phyloP scores from a whole-genome alignment of 1,140 invertebrate species.

The Limonius californicus region DNA sequence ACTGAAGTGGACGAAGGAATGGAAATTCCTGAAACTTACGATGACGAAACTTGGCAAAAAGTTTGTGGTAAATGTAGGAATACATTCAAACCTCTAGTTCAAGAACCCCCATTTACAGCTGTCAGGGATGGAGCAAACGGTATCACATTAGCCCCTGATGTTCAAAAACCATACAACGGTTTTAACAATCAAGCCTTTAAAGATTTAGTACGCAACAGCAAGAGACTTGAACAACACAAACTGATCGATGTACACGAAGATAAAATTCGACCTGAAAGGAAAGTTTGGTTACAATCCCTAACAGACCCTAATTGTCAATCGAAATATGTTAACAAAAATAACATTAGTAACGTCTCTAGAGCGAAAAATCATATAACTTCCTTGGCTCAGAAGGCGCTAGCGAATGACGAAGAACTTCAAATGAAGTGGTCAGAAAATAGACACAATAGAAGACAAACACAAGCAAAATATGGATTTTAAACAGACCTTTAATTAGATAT shows the following conservation, averaged over 20 bases:
- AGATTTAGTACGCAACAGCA: constrained; percentile 37
- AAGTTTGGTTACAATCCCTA: constrained; percentile 77
- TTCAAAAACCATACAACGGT: constrained; percentile 41
- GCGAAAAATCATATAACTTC: constrained; percentile 96
- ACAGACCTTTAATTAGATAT: too few species aligned
- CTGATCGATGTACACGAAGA: too few species aligned
- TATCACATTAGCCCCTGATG: constrained; percentile 39
- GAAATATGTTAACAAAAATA: constrained; percentile 54
- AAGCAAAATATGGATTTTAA: constrained; percentile 87
- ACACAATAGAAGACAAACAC: constrained; percentile 76
- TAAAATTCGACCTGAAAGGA: constrained; percentile 73
- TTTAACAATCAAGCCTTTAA: constrained; percentile 44
- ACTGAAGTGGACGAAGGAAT: constrained; percentile 33
- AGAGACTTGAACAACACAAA: too few species aligned
- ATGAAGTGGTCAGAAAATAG: constrained; percentile 91
- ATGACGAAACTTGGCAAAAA: constrained; percentile 44
- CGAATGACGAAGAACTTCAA: constrained; percentile 87
- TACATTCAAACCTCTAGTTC: constrained; percentile 21
- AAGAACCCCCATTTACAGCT: constrained; percentile 21
- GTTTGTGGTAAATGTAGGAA: constrained; percentile 32
- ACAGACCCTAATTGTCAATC: constrained; percentile 60
- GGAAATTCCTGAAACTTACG: constrained; percentile 40
- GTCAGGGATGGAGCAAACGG: constrained; percentile 35
- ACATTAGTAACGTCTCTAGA: constrained; percentile 63
- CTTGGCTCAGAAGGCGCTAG: constrained; percentile 83